Evolutionary conservation across 1,140 invertebrate genomes (phyloP), one percentile per base, ranked within the genome.

Genomic region (Ceratoteleas bidentatus): DNA sequence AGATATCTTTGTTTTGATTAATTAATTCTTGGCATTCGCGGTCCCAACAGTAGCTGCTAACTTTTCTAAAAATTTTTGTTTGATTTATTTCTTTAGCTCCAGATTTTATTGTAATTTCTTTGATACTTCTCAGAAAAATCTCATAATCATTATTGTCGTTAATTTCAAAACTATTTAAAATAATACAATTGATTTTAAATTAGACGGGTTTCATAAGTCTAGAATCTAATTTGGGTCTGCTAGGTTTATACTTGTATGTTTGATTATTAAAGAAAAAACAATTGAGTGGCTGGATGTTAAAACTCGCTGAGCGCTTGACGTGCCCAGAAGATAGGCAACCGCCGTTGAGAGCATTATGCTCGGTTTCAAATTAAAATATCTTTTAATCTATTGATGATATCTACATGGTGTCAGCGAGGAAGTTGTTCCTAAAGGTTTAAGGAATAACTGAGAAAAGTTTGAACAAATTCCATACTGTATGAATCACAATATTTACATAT

Each of bases 21-120:
- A 53, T 33, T 6, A 58, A 15, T 50, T 52, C 3, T 13, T 61
- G 33, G n/a, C 68, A 72, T 62, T 72, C 38, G 0, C 45, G 0
- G 36, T 72, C 50, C 49, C 56, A 61, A 57, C 68, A 72, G 10
- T 61, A 72, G 24, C 32, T 50, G n/a, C 9, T 13, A 8, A 16
- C 10, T 38, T 58, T 58, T 50, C 13, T 58, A 50, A 32, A 50
- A 13, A 54, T 24, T 10, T 68, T 58, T 0, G 10, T 58, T 10
- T 69, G 38, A 6, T 58, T 34, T n/a, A 50, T 45, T 10, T 43
- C 8, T 38, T 58, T 43, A 1, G 52, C 66, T 5, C 38, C 66
- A 1, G 24, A 3, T 11, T 13, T 10, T 4, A 43, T 43, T 13
- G 50, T 38, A 7, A 24, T 16, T 33, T 47, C 6, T 24, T 52